Conservation (phyloP, 1,140 invertebrate species). For the Magallana gigas region DNA sequence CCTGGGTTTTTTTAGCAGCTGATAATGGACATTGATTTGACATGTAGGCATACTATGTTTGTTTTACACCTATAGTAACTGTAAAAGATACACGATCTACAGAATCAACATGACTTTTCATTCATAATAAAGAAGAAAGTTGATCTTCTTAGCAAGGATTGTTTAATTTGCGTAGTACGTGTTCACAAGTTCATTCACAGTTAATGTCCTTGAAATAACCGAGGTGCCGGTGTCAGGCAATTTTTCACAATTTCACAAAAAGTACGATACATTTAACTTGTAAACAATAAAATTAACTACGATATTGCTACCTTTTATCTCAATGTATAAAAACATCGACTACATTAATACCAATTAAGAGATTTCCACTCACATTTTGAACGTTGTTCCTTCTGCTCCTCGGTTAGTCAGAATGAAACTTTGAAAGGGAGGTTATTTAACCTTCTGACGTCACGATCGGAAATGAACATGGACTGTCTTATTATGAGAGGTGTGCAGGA, state of each 20-base stretch:
- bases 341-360: conserved; percentile 11
- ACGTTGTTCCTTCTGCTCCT: neutral
- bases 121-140: too few relatives aligned
- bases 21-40: too few relatives aligned
- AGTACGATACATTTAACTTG: neutral
- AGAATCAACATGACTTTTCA: too few relatives aligned
- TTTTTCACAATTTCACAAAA: neutral
- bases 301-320: neutral
- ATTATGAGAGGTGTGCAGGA: neutral
- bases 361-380: neutral
- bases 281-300: neutral
- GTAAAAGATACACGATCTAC: too few relatives aligned
- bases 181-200: neutral
- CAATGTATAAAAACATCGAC: neutral
- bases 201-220: conserved; percentile 29
- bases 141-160: too few relatives aligned
- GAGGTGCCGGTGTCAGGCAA: neutral
- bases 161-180: too few relatives aligned
- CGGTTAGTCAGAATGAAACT: neutral
- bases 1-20: too few relatives aligned
- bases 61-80: too few relatives aligned
- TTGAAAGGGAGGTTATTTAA: conserved; percentile 16
- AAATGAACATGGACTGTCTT: neutral
- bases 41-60: too few relatives aligned
- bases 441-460: conserved; percentile 1